Conservation (phyloP, 2,113 vertebrate species). For the Gobiocypris rarus region DNA sequence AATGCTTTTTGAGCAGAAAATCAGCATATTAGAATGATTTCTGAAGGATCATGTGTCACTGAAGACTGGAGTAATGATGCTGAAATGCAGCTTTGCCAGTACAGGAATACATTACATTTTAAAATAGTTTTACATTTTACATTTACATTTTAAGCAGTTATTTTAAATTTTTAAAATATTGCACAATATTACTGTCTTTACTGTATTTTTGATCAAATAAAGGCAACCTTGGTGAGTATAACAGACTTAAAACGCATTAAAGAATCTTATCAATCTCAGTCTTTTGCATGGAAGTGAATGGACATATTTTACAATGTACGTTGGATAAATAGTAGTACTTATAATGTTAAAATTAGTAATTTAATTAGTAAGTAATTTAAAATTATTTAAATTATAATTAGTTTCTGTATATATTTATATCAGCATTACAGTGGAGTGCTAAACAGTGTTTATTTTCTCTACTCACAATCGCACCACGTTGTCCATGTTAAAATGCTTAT, state of each 20-base stretch:
- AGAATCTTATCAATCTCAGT: background rate
- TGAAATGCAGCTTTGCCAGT: background rate
- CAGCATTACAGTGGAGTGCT: slow-evolving; percentile 63
- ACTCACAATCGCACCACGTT: slow-evolving; percentile 56
- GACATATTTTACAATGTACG: background rate
- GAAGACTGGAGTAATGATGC: background rate
- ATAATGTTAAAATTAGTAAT: background rate
- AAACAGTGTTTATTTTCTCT: slow-evolving; percentile 65
- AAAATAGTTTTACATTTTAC: too few species aligned
- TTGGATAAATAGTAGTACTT: background rate
- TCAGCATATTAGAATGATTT: slow-evolving; percentile 1
- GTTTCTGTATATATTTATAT: too few species aligned
- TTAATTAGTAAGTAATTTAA: background rate
- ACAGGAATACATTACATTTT: background rate
- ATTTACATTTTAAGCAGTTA: too few species aligned
- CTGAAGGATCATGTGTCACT: background rate
- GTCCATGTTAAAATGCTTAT: background rate
- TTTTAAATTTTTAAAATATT: too few species aligned
- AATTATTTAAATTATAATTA: background rate
- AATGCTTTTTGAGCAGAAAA: background rate
- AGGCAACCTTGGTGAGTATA: background rate
- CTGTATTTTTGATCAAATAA: background rate
- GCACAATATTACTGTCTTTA: too few species aligned
- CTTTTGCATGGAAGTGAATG: too few species aligned
- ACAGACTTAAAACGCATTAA: background rate